These are phyloP conservation scores for Tinamus major DNA, from an alignment of 2,797 vertebrate species.

Conservation along the genomic window DNA sequence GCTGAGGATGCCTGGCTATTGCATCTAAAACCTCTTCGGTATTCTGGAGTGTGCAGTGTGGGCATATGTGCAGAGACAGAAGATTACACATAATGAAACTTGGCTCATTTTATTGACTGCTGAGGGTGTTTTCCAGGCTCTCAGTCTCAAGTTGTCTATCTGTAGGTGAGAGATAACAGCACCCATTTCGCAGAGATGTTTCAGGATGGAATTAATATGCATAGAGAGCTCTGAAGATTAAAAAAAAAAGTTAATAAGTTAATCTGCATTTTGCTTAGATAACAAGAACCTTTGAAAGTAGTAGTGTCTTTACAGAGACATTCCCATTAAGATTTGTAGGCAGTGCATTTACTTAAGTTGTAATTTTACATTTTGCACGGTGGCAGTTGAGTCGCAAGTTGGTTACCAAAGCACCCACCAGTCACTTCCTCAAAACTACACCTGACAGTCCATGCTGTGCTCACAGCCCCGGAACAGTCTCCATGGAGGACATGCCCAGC, in stretches of 20 bases:
- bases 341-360: background rate
- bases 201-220: constrained; percentile 9
- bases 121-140: background rate
- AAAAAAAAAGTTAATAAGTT: background rate
- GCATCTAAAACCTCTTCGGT: background rate
- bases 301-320: background rate
- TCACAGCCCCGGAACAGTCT: background rate
- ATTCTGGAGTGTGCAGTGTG: background rate
- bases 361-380: background rate
- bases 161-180: constrained; percentile 48
- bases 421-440: background rate
- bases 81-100: background rate
- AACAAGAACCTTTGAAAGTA: constrained; percentile 34
- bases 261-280: constrained; percentile 31
- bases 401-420: background rate
- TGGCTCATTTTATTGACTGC: background rate
- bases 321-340: background rate
- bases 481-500: background rate
- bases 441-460: rapidly evolving
- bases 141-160: background rate
- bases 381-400: background rate
- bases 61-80: background rate
- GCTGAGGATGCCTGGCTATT: background rate
- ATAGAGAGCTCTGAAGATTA: constrained; percentile 13
- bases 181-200: constrained; percentile 1